Conservation (phyloP, 2,113 vertebrate genomes). For the Mirza zaza region DNA sequence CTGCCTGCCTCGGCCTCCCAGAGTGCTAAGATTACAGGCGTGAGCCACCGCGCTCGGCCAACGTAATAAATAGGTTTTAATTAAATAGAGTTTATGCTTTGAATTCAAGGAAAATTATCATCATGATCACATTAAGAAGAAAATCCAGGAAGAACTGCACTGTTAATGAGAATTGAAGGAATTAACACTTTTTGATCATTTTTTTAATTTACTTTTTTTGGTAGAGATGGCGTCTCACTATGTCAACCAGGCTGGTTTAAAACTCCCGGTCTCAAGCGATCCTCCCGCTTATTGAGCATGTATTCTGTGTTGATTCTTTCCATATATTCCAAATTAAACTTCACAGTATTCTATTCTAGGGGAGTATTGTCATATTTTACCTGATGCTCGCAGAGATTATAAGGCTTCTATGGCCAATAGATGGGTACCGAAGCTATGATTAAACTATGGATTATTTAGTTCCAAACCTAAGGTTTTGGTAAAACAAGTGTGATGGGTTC, state of each 20-base stretch:
- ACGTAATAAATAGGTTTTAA: constrained; percentile 12
- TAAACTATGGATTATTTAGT: background rate
- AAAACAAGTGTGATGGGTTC: background rate
- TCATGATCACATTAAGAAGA: background rate
- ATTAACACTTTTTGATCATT: background rate
- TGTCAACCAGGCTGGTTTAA: too few relatives aligned
- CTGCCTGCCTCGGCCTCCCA: too few relatives aligned
- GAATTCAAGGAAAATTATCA: background rate
- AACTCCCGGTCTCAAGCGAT: too few relatives aligned
- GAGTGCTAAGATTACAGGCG: too few relatives aligned
- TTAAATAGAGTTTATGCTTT: background rate
- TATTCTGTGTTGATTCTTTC: background rate
- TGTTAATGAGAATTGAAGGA: background rate
- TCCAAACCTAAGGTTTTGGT: background rate
- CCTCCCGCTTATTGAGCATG: background rate
- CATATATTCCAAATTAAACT: background rate
- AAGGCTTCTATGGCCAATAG: background rate
- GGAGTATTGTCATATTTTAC: background rate
- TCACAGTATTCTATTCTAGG: background rate
- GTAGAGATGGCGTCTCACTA: too few relatives aligned
- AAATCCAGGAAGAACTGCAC: background rate
- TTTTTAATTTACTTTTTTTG: background rate
- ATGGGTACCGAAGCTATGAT: background rate
- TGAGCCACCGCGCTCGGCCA: too few relatives aligned
- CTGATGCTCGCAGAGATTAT: background rate